Conservation (phyloP, 2,888 invertebrate genomes). For the Drosophila subsilvestris region DNA sequence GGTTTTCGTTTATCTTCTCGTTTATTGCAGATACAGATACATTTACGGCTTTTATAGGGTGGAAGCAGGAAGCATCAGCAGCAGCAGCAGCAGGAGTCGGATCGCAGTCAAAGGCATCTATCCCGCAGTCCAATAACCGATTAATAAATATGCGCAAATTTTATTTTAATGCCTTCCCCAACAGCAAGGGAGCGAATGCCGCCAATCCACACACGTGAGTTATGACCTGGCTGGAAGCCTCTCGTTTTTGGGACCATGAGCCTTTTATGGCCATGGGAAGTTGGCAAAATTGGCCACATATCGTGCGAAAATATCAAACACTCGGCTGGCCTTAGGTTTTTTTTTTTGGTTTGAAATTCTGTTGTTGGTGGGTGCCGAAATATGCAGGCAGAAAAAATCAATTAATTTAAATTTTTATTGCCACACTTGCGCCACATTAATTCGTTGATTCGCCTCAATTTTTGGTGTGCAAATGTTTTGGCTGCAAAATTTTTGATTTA, state of each 20-base stretch:
- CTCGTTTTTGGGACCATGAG: conserved; percentile 17
- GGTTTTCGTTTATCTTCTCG: conserved; percentile 22
- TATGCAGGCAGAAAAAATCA: conserved; percentile 56
- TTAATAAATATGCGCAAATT: conserved; percentile 66
- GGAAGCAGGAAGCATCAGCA: neutral
- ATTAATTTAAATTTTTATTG: conserved; percentile 71
- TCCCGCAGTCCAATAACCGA: conserved; percentile 57
- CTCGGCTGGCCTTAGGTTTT: conserved; percentile 1
- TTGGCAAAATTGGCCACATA: conserved; percentile 61
- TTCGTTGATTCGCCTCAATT: conserved; percentile 52
- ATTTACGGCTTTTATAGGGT: conserved; percentile 10
- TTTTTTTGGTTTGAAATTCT: neutral
- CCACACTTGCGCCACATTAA: conserved; percentile 52
- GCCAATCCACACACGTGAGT: conserved; percentile 32
- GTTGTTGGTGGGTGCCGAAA: conserved; percentile 15
- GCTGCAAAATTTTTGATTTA: conserved; percentile 49
- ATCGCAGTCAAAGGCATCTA: conserved; percentile 32
- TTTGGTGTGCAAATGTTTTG: conserved; percentile 42
- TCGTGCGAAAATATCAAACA: conserved; percentile 56
- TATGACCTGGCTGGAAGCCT: conserved; percentile 43
- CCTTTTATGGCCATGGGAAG: conserved; percentile 52
- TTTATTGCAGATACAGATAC: conserved; percentile 30
- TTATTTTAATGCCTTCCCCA: conserved; percentile 60
- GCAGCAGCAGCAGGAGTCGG: neutral
- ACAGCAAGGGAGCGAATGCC: conserved; percentile 38